A percentile compares a stretch with the other conserved stretches of the same genome.
These are phyloP conservation scores for Glossophaga mutica DNA, from an alignment of 2,797 vertebrate species.

Conservation along the genomic window DNA sequence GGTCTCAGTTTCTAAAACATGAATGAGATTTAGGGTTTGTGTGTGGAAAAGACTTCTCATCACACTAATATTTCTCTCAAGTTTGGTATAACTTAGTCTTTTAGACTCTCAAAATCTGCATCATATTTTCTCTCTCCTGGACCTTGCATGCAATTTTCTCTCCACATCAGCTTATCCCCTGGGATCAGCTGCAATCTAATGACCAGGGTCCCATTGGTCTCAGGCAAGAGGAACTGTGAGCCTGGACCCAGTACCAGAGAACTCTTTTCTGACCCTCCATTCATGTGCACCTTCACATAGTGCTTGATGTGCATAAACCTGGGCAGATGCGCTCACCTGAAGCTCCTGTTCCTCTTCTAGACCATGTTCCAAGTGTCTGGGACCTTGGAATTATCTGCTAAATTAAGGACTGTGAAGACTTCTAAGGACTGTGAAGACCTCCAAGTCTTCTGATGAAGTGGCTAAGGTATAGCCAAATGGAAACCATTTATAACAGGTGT, in stretches of 20 bases:
- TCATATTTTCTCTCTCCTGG: not conserved
- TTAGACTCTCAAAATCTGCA: not conserved
- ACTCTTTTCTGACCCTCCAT: not conserved
- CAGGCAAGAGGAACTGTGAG: not conserved
- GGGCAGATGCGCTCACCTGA: not conserved
- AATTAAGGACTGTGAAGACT: not conserved
- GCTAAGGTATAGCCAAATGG: not conserved
- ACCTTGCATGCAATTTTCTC: not conserved
- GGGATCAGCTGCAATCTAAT: too few species aligned
- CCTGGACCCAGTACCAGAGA: not conserved
- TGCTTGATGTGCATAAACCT: not conserved
- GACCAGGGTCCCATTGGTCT: not conserved
- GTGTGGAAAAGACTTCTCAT: not conserved
- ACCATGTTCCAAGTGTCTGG: not conserved
- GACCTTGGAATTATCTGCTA: not conserved
- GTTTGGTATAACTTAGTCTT: not conserved
- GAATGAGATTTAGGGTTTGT: not conserved
- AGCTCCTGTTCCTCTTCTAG: not conserved
- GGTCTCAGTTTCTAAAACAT: not conserved
- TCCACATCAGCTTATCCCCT: not conserved
- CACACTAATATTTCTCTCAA: not conserved
- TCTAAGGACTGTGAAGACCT: not conserved
- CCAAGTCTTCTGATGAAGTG: not conserved
- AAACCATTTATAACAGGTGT: not conserved
- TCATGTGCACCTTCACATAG: not conserved